phyloP scores from a whole-genome alignment of 2,888 invertebrate genomes.

The Sesia bembeciformis region DNA sequence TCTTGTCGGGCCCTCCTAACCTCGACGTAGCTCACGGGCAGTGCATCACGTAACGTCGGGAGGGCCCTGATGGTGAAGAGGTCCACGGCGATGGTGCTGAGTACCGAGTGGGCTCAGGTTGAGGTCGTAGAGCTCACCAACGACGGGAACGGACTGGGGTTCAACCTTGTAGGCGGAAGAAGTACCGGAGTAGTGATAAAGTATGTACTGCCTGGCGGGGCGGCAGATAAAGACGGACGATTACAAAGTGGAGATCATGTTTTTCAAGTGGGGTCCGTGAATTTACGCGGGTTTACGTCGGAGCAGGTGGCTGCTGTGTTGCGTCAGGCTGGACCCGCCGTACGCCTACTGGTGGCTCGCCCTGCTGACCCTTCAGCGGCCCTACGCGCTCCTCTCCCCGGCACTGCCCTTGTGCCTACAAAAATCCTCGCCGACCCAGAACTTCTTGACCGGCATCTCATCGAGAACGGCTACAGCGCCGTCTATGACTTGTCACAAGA shows the following conservation, averaged over 20 bases:
- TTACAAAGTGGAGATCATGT: conserved; percentile 98
- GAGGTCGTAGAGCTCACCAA: conserved; percentile 98
- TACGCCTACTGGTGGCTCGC: conserved; percentile 94
- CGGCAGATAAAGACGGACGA: conserved; percentile 95
- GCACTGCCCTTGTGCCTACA: conserved; percentile 93
- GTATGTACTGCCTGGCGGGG: conserved; percentile 96
- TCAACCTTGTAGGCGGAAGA: conserved; percentile 97
- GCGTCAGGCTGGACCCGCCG: conserved; percentile 85
- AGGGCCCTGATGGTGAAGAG: conserved; percentile 64
- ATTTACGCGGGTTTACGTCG: conserved; percentile 95
- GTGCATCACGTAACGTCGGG: conserved; percentile 61
- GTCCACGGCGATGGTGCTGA: conserved; percentile 82
- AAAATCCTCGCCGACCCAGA: conserved; percentile 93
- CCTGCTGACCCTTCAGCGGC: conserved; percentile 91
- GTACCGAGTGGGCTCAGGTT: conserved; percentile 99
- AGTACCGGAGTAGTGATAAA: conserved; percentile 99
- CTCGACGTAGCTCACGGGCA: conserved; percentile 36
- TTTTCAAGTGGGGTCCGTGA: conserved; percentile 95
- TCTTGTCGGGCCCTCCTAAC: conserved; percentile 40
- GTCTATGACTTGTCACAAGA: conserved; percentile 64
- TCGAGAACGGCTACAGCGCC: conserved; percentile 83
- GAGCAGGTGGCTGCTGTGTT: conserved; percentile 87
- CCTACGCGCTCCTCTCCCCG: conserved; percentile 84
- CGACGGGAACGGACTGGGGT: conserved; percentile 98
- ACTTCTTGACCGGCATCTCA: conserved; percentile 88